Conservation (phyloP, 1,140 invertebrate genomes). For the Sweltsa coloradensis region DNA sequence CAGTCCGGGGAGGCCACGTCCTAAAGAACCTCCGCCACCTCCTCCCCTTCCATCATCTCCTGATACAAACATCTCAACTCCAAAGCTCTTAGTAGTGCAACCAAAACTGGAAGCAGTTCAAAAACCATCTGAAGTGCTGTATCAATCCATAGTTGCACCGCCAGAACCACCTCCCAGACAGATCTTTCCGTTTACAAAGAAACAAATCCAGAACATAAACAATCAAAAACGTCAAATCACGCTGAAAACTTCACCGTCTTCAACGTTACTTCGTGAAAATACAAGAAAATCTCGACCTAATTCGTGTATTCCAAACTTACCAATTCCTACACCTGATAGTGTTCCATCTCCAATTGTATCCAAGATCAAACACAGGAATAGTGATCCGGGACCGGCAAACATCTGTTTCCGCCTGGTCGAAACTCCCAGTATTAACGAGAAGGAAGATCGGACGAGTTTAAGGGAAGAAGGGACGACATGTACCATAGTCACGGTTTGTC, state of each 20-base stretch:
- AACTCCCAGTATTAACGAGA: no score
- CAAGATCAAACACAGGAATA: constrained; percentile 3
- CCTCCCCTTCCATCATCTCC: constrained; percentile 21
- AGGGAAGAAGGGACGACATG: no score
- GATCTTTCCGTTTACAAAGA: constrained; percentile 11
- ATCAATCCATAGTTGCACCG: background rate
- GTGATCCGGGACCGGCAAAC: constrained; percentile 5
- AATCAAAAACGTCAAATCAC: background rate
- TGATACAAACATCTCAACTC: no score
- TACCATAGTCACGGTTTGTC: constrained; percentile 3
- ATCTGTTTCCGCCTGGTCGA: no score
- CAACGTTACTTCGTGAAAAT: no score
- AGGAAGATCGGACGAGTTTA: background rate
- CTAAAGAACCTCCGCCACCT: constrained; percentile 29
- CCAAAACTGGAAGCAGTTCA: background rate
- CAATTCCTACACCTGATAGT: no score
- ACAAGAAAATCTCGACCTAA: no score
- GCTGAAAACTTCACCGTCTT: background rate
- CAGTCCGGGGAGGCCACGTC: constrained; percentile 19
- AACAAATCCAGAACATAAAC: constrained; percentile 1
- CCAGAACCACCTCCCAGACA: constrained; percentile 20
- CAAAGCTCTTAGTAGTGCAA: background rate
- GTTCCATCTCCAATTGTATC: no score
- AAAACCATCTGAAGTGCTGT: background rate
- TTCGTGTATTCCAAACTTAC: no score